phyloP scores from a whole-genome alignment of 2,797 vertebrate species.

The Sebastes taczanowskii region DNA sequence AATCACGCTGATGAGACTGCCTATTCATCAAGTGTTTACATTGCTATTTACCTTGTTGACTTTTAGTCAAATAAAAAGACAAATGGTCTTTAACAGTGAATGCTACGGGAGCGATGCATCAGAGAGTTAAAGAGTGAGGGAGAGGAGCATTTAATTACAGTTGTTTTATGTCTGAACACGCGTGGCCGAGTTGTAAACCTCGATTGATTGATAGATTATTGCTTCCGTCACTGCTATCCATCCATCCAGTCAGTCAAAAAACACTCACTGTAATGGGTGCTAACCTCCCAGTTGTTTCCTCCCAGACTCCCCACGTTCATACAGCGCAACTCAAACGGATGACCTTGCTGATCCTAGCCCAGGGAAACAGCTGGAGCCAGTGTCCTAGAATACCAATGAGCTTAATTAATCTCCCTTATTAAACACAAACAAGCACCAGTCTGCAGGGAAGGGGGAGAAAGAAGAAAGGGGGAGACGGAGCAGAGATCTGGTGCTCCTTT shows the following conservation, averaged over 20 bases:
- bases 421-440: constrained; percentile 73
- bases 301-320: constrained; percentile 23
- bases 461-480: not conserved
- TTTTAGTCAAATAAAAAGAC: constrained; percentile 57
- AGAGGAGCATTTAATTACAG: constrained; percentile 37
- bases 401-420: constrained; percentile 82
- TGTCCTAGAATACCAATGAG: constrained; percentile 79
- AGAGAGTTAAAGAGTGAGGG: constrained; percentile 1
- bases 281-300: constrained; percentile 14
- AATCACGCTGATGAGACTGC: constrained; percentile 51
- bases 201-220: constrained; percentile 41
- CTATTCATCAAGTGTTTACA: constrained; percentile 63
- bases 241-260: not conserved
- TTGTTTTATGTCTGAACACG: constrained; percentile 29
- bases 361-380: constrained; percentile 62
- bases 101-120: constrained; percentile 13
- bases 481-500: constrained; percentile 52
- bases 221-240: constrained; percentile 16
- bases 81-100: constrained; percentile 28
- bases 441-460: constrained; percentile 15
- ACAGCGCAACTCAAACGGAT: constrained; percentile 33
- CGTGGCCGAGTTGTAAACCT: constrained; percentile 23
- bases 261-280: not conserved
- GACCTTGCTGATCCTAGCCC: constrained; percentile 66
- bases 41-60: constrained; percentile 60